Conservation (phyloP, 2,797 vertebrate species). For the Spheniscus humboldti region DNA sequence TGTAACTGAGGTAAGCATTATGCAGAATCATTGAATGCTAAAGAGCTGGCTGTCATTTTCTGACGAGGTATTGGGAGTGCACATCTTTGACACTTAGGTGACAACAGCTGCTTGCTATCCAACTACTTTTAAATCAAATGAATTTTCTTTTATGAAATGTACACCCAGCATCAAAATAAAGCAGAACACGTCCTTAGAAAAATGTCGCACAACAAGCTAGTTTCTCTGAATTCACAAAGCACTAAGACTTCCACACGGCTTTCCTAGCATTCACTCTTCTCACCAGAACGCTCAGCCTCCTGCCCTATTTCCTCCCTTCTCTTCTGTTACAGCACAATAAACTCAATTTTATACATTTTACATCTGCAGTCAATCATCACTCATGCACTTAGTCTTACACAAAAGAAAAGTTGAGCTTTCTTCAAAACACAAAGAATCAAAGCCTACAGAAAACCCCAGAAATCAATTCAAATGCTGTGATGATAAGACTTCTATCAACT, state of each 20-base stretch:
- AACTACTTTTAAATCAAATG: background rate
- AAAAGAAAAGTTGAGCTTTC: background rate
- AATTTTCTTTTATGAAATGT: background rate
- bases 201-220: background rate
- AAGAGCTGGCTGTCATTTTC: background rate
- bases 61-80: background rate
- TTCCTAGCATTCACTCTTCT: background rate
- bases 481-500: background rate
- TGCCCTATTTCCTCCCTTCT: background rate
- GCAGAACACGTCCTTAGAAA: background rate
- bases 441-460: background rate
- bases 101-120: background rate
- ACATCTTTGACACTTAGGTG: background rate
- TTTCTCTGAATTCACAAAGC: background rate
- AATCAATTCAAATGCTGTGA: slow-evolving; percentile 13
- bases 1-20: background rate
- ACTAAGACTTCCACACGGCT: background rate
- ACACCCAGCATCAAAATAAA: background rate
- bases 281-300: background rate
- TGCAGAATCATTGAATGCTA: background rate
- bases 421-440: background rate
- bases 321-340: slow-evolving; percentile 12
- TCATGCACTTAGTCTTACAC: background rate
- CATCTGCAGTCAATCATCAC: background rate
- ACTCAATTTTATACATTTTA: background rate